Evolutionary conservation across 2,888 invertebrate genomes (phyloP).

Genomic region (Lamellibrachia columna): DNA sequence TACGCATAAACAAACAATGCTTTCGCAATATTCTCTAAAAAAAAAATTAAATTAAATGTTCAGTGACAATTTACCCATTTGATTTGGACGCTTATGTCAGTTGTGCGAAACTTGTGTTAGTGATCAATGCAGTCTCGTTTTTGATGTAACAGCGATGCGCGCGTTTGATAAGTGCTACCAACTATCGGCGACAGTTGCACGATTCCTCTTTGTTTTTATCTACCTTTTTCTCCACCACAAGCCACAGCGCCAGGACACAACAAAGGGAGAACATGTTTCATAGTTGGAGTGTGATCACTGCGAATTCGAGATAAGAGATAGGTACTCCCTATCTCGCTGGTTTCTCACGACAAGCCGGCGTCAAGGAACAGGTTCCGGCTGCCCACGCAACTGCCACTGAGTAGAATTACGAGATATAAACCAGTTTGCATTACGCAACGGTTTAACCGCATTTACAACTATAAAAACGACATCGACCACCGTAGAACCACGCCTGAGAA

Average conservation of each 20-base stretch:
- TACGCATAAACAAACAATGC: not conserved
- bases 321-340: not conserved
- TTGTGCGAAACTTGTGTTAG: too few species aligned
- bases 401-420: not conserved
- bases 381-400: not conserved
- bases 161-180: too few species aligned
- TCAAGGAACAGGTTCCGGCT: not conserved
- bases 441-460: not conserved
- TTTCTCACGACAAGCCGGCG: not conserved
- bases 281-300: not conserved
- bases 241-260: not conserved
- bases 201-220: not conserved
- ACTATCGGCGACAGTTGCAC: too few species aligned
- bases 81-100: too few species aligned
- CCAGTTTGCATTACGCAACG: not conserved
- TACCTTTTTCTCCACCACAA: not conserved
- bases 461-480: not conserved
- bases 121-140: too few species aligned
- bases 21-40: not conserved
- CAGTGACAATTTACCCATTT: too few species aligned
- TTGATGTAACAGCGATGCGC: too few species aligned
- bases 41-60: too few species aligned
- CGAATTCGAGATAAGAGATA: not conserved
- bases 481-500: not conserved
- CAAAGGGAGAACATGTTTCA: not conserved